A percentile compares a stretch with the other conserved stretches of the same genome.
Conservation (phyloP, 2,888 invertebrate species). For the Erynnis tages region DNA sequence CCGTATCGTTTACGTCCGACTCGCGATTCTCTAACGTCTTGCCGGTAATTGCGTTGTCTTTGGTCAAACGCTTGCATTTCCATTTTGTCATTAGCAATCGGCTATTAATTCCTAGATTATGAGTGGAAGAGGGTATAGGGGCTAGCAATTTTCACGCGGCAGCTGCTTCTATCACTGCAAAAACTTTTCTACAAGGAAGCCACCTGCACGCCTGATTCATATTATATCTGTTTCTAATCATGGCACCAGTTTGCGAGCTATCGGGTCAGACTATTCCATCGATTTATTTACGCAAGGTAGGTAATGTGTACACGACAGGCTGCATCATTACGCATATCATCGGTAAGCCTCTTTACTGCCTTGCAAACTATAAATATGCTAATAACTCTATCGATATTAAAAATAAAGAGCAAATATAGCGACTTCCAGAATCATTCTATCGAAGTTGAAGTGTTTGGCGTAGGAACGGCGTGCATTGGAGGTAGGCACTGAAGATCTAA, state of each 20-base stretch:
- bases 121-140: slow-evolving; percentile 67
- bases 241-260: slow-evolving; percentile 30
- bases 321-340: slow-evolving; percentile 14
- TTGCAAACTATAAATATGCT: background rate
- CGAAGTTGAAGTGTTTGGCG: too few species aligned
- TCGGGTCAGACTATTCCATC: slow-evolving; percentile 19
- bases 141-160: slow-evolving; percentile 74
- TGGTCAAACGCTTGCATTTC: slow-evolving; percentile 70
- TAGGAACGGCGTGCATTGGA: too few species aligned
- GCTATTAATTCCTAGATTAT: slow-evolving; percentile 78
- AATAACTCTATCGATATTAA: too few species aligned
- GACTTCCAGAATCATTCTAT: too few species aligned
- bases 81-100: slow-evolving; percentile 76
- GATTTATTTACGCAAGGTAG: slow-evolving; percentile 22
- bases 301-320: slow-evolving; percentile 14
- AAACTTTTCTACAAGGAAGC: slow-evolving; percentile 69
- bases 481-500: too few species aligned
- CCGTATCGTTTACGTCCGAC: slow-evolving; percentile 60
- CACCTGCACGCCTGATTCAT: slow-evolving; percentile 67
- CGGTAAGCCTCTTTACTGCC: slow-evolving; percentile 4
- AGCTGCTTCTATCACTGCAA: slow-evolving; percentile 74
- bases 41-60: slow-evolving; percentile 58
- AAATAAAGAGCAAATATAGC: too few species aligned
- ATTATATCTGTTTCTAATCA: slow-evolving; percentile 44
- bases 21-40: slow-evolving; percentile 61